A percentile compares a stretch with the other conserved stretches of the same genome.
phyloP scores from a whole-genome alignment of 92 coral and sea anemone species.

The Epizoanthus illoricatus region DNA sequence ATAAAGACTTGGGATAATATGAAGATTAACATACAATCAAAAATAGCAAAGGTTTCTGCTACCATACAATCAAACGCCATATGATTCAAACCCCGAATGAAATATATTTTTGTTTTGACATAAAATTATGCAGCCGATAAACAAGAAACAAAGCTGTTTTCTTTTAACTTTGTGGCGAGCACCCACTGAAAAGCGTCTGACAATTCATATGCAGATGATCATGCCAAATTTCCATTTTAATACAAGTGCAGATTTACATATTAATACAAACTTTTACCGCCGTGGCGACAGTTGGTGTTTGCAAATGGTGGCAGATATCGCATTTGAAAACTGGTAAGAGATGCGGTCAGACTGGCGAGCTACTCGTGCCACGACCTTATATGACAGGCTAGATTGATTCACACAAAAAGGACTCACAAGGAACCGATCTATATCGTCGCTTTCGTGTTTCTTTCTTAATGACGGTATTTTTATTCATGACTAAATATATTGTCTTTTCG shows the following conservation, averaged over 20 bases:
- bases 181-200: background rate
- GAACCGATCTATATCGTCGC: background rate
- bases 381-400: background rate
- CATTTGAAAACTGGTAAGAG: background rate
- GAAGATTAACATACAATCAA: too few species aligned
- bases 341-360: background rate
- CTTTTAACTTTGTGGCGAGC: background rate
- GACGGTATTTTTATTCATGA: conserved; percentile 4
- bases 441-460: background rate
- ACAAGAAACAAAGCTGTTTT: background rate
- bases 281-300: background rate
- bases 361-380: background rate
- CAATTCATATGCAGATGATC: background rate
- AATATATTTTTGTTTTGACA: too few species aligned
- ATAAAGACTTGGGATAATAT: too few species aligned
- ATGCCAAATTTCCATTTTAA: conserved; percentile 2
- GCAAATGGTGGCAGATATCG: background rate
- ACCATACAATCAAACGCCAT: too few species aligned
- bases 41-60: too few species aligned
- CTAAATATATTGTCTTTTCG: background rate
- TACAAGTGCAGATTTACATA: background rate
- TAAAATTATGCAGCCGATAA: too few species aligned
- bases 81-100: too few species aligned
- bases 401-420: background rate
- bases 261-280: background rate